A percentile compares a stretch with the other conserved stretches of the same genome.
phyloP scores from a whole-genome alignment of 2,113 vertebrate species.

The Sander lucioperca region DNA sequence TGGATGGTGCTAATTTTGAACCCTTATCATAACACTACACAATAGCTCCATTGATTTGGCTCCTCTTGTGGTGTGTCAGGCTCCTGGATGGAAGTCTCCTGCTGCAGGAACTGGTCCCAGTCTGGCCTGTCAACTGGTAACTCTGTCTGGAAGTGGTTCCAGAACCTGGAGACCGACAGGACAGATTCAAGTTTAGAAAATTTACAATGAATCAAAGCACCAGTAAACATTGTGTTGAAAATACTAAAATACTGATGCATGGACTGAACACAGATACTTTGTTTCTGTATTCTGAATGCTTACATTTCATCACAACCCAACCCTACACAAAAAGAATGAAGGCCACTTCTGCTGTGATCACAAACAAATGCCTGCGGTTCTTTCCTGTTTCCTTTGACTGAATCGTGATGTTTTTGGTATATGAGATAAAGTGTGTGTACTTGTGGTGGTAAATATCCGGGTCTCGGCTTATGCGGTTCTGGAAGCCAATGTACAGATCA shows the following conservation, averaged over 20 bases:
- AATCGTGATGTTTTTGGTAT: background rate
- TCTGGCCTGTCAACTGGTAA: conserved; percentile 68
- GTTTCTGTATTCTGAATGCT: background rate
- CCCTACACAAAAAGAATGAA: background rate
- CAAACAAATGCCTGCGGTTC: background rate
- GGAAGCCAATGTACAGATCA: conserved; percentile 89
- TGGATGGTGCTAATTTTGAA: too few relatives aligned
- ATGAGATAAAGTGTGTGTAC: conserved; percentile 57
- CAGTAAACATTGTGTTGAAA: background rate
- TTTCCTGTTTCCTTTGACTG: background rate
- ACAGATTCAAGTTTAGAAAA: background rate
- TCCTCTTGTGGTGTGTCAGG: background rate
- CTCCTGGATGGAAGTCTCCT: background rate
- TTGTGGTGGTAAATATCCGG: conserved; percentile 87
- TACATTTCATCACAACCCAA: background rate
- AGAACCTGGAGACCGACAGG: conserved; percentile 66
- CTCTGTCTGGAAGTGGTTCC: conserved; percentile 80
- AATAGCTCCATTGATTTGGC: background rate
- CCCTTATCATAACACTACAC: conserved; percentile 19
- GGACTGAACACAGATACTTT: background rate
- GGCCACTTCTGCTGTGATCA: too few relatives aligned
- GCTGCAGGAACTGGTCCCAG: conserved; percentile 69
- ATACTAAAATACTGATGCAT: background rate
- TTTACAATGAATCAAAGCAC: background rate
- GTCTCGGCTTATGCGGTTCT: conserved; percentile 84